Percentiles rank a stretch among this genome's conserved stretches.
These are phyloP conservation scores for Halichondria panicea DNA, from an alignment of 37 sponge, comb jelly and placozoan species.

Conservation along the genomic window DNA sequence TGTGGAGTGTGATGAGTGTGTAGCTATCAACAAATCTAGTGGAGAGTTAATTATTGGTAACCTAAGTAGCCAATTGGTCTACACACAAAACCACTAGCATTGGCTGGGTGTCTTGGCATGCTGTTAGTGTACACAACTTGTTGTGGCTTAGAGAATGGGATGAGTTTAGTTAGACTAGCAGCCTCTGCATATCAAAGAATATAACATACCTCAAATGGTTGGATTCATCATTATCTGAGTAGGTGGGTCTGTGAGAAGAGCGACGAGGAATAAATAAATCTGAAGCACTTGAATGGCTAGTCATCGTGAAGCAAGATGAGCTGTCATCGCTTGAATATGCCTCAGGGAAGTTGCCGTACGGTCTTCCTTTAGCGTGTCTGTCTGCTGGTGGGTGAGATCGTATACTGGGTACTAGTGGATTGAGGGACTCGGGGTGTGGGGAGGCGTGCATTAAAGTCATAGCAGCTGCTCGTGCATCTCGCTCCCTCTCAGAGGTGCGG, in stretches of 20 bases:
- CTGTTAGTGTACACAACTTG: no score
- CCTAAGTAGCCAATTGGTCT: no score
- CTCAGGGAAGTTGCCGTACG: neutral
- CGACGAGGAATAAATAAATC: slow-evolving; percentile 56
- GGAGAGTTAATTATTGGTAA: no score
- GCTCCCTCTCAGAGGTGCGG: slow-evolving; percentile 13
- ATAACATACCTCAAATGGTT: no score
- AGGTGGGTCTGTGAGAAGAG: neutral
- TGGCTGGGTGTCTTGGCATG: no score
- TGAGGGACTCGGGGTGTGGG: slow-evolving; percentile 21
- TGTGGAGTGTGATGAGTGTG: neutral
- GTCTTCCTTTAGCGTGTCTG: no score
- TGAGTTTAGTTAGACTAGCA: no score
- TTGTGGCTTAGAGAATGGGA: no score
- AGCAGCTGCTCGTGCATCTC: slow-evolving; percentile 54
- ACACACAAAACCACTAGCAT: no score
- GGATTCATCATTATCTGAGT: slow-evolving; percentile 40
- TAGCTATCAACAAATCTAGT: no score
- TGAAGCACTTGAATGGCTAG: slow-evolving; percentile 46
- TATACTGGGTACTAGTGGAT: slow-evolving; percentile 14
- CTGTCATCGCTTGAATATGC: slow-evolving; percentile 21
- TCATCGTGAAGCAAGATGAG: slow-evolving; percentile 52
- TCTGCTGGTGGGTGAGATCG: neutral
- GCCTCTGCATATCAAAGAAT: no score
- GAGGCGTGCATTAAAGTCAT: slow-evolving; percentile 53